These are phyloP conservation scores for Maniola hyperantus DNA, from an alignment of 2,888 invertebrate species.

Conservation along the genomic window DNA sequence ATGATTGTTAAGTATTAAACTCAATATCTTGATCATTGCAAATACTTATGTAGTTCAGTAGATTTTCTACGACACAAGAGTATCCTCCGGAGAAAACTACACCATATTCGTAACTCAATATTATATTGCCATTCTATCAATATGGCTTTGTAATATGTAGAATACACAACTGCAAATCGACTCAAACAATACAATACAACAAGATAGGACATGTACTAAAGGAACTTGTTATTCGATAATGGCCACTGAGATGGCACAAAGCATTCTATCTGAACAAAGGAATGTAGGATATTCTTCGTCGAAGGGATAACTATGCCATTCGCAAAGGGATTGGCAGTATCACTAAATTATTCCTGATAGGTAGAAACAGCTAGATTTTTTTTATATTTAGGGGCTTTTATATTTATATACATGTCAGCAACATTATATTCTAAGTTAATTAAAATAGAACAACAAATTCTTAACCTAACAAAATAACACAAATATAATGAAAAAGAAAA, in stretches of 20 bases:
- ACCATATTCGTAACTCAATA: neutral
- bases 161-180: neutral
- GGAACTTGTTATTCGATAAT: constrained; percentile 47
- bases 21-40: too few relatives aligned
- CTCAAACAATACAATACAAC: neutral
- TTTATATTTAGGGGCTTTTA: too few relatives aligned
- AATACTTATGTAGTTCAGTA: too few relatives aligned
- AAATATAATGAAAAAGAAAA: too few relatives aligned
- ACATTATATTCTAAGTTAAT: too few relatives aligned
- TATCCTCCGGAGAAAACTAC: too few relatives aligned
- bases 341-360: neutral
- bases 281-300: neutral
- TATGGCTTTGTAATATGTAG: neutral
- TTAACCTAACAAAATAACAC: too few relatives aligned
- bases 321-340: neutral
- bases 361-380: too few relatives aligned
- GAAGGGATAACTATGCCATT: neutral
- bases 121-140: neutral
- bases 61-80: too few relatives aligned
- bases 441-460: too few relatives aligned
- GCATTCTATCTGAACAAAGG: constrained; percentile 13
- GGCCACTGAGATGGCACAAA: constrained; percentile 34
- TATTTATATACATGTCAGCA: too few relatives aligned
- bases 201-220: neutral
- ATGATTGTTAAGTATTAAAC: too few relatives aligned